A percentile compares a stretch with the other conserved stretches of the same genome.
phyloP scores from a whole-genome alignment of 1,140 invertebrate genomes.

The Neodiprion virginianus region DNA sequence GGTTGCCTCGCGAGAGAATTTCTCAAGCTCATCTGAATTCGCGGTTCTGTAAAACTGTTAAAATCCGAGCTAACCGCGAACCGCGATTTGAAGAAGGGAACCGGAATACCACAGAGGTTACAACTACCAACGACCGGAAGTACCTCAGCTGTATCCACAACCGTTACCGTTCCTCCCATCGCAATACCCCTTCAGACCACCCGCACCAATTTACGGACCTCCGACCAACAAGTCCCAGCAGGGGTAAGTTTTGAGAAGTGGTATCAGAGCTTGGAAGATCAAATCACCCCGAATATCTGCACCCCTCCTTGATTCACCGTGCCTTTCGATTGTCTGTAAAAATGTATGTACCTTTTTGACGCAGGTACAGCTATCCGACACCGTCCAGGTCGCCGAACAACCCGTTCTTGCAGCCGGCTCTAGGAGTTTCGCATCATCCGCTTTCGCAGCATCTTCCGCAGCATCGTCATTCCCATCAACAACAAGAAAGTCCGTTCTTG shows the following conservation, averaged over 20 bases:
- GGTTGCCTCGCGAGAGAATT: background rate
- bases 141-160: conserved; percentile 39
- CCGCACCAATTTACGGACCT: conserved; percentile 37
- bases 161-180: conserved; percentile 29
- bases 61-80: background rate
- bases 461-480: background rate
- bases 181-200: conserved; percentile 29
- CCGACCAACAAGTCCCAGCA: conserved; percentile 37
- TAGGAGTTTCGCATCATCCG: conserved; percentile 9
- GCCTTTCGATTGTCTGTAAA: conserved; percentile 10
- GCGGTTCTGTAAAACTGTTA: background rate
- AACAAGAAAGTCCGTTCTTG: background rate
- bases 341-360: conserved; percentile 12
- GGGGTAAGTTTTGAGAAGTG: conserved; percentile 27
- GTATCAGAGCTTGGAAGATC: too few species aligned
- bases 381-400: conserved; percentile 28
- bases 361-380: conserved; percentile 34
- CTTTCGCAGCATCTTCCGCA: conserved; percentile 22
- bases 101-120: conserved; percentile 46
- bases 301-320: conserved; percentile 8
- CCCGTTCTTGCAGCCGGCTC: conserved; percentile 26
- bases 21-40: background rate
- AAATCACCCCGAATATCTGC: background rate
- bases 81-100: conserved; percentile 25
- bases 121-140: conserved; percentile 41